These are phyloP conservation scores for Laothoe populi DNA, from an alignment of 2,888 invertebrate genomes.

Conservation along the genomic window DNA sequence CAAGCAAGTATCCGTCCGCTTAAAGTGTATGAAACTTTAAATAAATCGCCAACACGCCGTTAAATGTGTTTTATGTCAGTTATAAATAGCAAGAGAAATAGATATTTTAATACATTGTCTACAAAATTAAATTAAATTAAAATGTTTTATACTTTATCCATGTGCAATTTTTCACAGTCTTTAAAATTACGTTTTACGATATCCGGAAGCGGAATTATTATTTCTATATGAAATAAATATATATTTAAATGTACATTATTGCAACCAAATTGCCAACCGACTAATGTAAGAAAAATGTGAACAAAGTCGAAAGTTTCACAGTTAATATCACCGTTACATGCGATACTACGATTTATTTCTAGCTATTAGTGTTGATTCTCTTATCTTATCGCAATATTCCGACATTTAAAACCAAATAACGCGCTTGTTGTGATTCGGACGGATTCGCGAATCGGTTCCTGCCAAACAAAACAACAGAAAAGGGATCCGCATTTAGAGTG, in stretches of 20 bases:
- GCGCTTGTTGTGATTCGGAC: constrained; percentile 58
- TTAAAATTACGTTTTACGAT: background rate
- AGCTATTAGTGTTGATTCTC: constrained; percentile 71
- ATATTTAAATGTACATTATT: constrained; percentile 53
- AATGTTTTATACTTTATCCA: background rate
- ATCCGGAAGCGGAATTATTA: background rate
- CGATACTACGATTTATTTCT: constrained; percentile 80
- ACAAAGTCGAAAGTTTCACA: constrained; percentile 73
- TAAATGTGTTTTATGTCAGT: background rate
- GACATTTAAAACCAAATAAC: constrained; percentile 74
- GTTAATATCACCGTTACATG: constrained; percentile 81
- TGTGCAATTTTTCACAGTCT: background rate
- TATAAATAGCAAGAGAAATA: background rate
- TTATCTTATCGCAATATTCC: constrained; percentile 78
- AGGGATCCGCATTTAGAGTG: constrained; percentile 59
- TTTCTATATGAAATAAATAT: constrained; percentile 30
- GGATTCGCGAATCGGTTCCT: constrained; percentile 48
- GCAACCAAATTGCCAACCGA: constrained; percentile 57
- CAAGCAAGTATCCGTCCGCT: constrained; percentile 7
- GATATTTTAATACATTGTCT: background rate
- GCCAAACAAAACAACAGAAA: constrained; percentile 52
- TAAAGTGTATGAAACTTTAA: constrained; percentile 7
- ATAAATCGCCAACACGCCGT: background rate
- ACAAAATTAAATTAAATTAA: background rate
- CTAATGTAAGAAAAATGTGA: constrained; percentile 70